Base-by-base conservation (phyloP, 2,888 invertebrate species). In the Bombylius major region DNA sequence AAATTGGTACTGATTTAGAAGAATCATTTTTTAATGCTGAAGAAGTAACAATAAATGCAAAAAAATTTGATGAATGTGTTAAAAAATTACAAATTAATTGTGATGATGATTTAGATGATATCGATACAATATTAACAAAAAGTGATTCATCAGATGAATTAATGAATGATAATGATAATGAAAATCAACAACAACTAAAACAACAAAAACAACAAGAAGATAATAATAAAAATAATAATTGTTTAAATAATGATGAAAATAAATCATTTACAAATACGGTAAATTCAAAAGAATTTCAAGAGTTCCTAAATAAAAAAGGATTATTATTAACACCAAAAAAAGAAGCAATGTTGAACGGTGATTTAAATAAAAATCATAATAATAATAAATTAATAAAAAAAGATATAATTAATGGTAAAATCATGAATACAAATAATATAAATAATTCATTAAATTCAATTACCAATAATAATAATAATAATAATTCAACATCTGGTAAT, bases 51-150 rank as follows among this genome's bases (percentile, higher is more conserved):
- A 66, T 70, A 53, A 75, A 75, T 63, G 75, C 70, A 11, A 72
- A 71, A 60, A 72, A 71, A 56, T 75, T 75, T 54, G 75, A 75
- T 59, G 72, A 71, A 54, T 64, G 74, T 14, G 70, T 72, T 0
- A 73, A 71, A 55, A 69, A 69, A 47, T 59, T 71, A 14, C 67
- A 72, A 49, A 66, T 75, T 31, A 65, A 68, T 47, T 71, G 70
- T 5, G 73, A 74, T 49, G 73, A 71, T 59, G 73, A 75, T 62
- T 62, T 73, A 34, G 75, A 75, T 53, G 74, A 74, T 9, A 68
- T 73, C 13, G 73, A 70, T 45, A 70, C 69, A 23, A 67, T 67
- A 4, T 55, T 72, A 51, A 70, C 70, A 1, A 70, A 71, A 58
- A 70, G 69, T 53, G 69, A 71, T 51, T 72, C 71, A 54, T 70